phyloP scores from a whole-genome alignment of 2,797 vertebrate genomes.

The Ceryle rudis region DNA sequence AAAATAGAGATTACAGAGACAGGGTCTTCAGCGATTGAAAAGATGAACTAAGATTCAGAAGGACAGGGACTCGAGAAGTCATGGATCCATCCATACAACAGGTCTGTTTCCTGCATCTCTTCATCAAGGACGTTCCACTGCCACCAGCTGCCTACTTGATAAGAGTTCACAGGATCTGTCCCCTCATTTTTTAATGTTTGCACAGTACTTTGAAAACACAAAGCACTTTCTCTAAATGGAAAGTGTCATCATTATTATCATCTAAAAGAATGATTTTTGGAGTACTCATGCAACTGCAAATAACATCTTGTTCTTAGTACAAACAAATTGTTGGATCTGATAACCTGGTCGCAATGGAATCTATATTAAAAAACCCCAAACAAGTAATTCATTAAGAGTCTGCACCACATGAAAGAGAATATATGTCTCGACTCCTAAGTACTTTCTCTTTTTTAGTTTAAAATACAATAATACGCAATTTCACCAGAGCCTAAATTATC shows the following conservation, averaged over 20 bases:
- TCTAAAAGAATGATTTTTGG: background rate
- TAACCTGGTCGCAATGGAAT: background rate
- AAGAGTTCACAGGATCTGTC: background rate
- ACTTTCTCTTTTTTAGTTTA: background rate
- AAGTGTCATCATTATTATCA: background rate
- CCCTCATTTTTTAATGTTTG: background rate
- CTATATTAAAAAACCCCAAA: background rate
- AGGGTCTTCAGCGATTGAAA: background rate
- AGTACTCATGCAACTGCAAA: constrained; percentile 16
- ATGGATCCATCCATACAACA: background rate
- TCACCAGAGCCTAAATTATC: constrained; percentile 63
- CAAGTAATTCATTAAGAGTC: constrained; percentile 54
- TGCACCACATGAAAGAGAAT: background rate
- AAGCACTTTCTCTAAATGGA: background rate
- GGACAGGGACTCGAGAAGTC: background rate
- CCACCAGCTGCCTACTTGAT: background rate
- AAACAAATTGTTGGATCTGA: background rate
- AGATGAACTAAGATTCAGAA: background rate
- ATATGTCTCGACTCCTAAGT: constrained; percentile 3
- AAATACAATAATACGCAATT: constrained; percentile 54
- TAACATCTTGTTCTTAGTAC: background rate
- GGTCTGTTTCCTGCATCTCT: background rate
- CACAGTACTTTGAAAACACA: background rate
- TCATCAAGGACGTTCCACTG: background rate
- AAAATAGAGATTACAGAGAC: background rate